Evolutionary conservation across 2,113 vertebrate genomes (phyloP), one percentile per base, ranked within the genome.

Genomic region (Turdus rufiventris): DNA sequence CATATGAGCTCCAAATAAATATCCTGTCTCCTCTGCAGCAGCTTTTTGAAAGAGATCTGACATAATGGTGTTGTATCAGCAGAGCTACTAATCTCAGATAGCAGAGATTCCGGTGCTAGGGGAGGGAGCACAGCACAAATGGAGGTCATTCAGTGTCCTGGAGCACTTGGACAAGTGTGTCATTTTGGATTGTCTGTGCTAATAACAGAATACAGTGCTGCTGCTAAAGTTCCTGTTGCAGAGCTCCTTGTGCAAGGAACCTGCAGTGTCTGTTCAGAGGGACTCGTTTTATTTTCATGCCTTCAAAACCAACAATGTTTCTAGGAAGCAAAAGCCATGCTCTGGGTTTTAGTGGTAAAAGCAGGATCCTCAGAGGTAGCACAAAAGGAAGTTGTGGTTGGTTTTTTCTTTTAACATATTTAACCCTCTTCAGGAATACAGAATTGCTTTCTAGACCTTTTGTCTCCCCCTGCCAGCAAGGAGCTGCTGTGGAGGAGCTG

Each of bases 41-140:
- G 84, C 93, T 85, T 76, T 33, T 10, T 76, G 95, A 82, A 82
- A 91, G 81, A 75, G 50, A 73, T 85, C 81, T 95, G 89, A 70
- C 54, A 65, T 88, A 66, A 89, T 92, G 71, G 62, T 88, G 74
- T 82, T 88, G 51, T 33, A 79, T 71, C 84, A 94, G 83, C 70
- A 89, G 24, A 85, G 67, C 66, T 51, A 6, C 66, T 89, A 25
- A 85, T 71, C 81, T 95, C 73, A 87, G 77, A 76, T 50, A 45
- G 23, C 36, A 47, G 73, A 58, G 66, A 73, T 94, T 72, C 45
- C 58, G 28, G 56, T 57, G 23, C 65, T 1, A 6, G 79, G 26
- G 51, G 74, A 63, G 68, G 70, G 25, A 62, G n/a, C 0, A 1
- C 24, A 54, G 61, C 18, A 68, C 89, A 85, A 88, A 85, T 76